A percentile compares a stretch with the other conserved stretches of the same genome.
Evolutionary conservation across 1,140 invertebrate species (phyloP).

Genomic region (Lycorma delicatula): DNA sequence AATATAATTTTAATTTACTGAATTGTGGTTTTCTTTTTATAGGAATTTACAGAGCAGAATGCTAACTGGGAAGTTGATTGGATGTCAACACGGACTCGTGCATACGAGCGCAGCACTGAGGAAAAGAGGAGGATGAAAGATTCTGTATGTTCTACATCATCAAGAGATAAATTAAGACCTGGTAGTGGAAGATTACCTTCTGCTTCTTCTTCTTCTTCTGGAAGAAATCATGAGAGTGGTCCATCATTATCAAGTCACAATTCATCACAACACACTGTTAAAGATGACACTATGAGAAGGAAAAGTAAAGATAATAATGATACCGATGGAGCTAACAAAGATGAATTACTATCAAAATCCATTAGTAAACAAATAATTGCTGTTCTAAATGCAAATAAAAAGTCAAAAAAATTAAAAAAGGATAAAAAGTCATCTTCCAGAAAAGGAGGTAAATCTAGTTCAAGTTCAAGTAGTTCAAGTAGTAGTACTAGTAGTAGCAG

Average conservation of each 20-base stretch:
- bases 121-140: conserved; percentile 38
- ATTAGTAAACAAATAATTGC: not conserved
- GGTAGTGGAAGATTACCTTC: too few relatives aligned
- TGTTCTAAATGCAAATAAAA: not conserved
- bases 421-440: not conserved
- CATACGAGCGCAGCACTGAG: conserved; percentile 42
- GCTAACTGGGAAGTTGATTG: conserved; percentile 78
- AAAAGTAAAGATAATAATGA: too few relatives aligned
- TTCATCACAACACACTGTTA: not conserved
- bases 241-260: not conserved
- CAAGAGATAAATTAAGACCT: too few relatives aligned
- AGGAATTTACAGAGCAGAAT: conserved; percentile 71
- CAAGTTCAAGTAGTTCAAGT: not conserved
- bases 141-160: too few relatives aligned
- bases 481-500: not conserved
- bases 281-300: not conserved
- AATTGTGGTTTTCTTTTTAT: conserved; percentile 12
- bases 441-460: too few relatives aligned
- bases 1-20: too few relatives aligned
- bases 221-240: too few relatives aligned
- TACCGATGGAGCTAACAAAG: too few relatives aligned
- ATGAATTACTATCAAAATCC: not conserved
- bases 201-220: too few relatives aligned
- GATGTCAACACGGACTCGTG: conserved; percentile 68
- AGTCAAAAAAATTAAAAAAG: not conserved